These are phyloP conservation scores for Mormoops blainvillei DNA, from an alignment of 2,113 vertebrate genomes.

Conservation along the genomic window DNA sequence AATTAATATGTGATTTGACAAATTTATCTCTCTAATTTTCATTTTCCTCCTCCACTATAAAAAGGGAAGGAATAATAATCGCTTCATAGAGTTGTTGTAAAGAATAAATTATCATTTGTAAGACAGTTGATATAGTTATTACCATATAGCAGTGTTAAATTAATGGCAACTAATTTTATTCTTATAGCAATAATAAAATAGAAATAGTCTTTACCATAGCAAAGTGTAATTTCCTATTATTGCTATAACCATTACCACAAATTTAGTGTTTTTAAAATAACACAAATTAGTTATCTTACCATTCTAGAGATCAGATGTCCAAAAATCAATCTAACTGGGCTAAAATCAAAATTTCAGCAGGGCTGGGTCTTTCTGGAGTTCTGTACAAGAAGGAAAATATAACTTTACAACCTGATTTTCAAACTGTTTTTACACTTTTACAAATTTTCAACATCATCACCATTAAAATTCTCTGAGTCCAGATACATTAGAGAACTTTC, in stretches of 20 bases:
- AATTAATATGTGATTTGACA: background rate
- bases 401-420: background rate
- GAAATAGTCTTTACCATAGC: background rate
- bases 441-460: background rate
- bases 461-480: background rate
- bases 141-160: background rate
- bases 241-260: background rate
- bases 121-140: background rate
- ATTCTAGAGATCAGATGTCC: too few species aligned
- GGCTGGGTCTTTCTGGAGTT: background rate
- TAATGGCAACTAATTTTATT: background rate
- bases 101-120: background rate
- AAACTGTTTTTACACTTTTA: background rate
- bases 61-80: too few species aligned
- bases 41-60: background rate
- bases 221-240: background rate
- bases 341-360: background rate
- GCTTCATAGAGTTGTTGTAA: too few species aligned
- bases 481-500: background rate
- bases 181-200: background rate
- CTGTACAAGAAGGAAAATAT: background rate
- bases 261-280: background rate
- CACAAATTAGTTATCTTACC: background rate
- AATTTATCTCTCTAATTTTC: background rate
- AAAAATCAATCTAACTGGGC: background rate